Conservation (phyloP, 2,113 vertebrate species). For the Limanda limanda region DNA sequence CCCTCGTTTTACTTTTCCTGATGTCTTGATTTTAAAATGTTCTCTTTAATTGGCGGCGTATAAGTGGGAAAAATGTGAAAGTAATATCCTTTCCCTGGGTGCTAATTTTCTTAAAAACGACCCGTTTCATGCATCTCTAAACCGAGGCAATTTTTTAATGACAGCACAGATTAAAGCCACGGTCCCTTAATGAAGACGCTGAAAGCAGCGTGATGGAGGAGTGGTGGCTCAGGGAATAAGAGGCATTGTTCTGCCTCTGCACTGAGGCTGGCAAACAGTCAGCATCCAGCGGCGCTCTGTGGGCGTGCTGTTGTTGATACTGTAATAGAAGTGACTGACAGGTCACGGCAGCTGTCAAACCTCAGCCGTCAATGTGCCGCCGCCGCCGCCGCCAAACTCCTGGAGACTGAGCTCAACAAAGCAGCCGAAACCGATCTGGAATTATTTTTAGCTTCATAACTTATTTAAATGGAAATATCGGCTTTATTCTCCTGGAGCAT, state of each 20-base stretch:
- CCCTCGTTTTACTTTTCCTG: too few relatives aligned
- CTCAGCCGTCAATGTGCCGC: slow-evolving; percentile 37
- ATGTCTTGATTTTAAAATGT: too few relatives aligned
- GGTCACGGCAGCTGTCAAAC: slow-evolving; percentile 65
- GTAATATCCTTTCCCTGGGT: too few relatives aligned
- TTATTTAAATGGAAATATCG: slow-evolving; percentile 6
- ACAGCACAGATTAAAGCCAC: background rate
- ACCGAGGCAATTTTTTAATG: background rate
- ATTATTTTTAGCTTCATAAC: slow-evolving; percentile 34
- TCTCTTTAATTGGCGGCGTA: too few relatives aligned
- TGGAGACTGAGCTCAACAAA: slow-evolving; percentile 23
- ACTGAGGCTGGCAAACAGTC: slow-evolving; percentile 62
- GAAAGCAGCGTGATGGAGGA: slow-evolving; percentile 17
- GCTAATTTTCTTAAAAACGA: too few relatives aligned
- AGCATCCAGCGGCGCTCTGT: slow-evolving; percentile 63
- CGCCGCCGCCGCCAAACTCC: slow-evolving; percentile 7
- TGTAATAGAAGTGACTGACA: slow-evolving; percentile 70
- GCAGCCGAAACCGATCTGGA: slow-evolving; percentile 9
- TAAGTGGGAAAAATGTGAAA: too few relatives aligned
- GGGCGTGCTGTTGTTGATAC: slow-evolving; percentile 66
- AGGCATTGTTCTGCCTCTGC: slow-evolving; percentile 59
- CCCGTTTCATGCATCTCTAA: background rate
- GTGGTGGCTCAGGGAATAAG: slow-evolving; percentile 37
- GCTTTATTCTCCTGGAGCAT: background rate
- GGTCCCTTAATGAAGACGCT: background rate